Percentiles rank a stretch among this genome's conserved stretches.
Evolutionary conservation across 2,113 vertebrate species (phyloP).

Genomic region (Nyctereutes procyonoides): DNA sequence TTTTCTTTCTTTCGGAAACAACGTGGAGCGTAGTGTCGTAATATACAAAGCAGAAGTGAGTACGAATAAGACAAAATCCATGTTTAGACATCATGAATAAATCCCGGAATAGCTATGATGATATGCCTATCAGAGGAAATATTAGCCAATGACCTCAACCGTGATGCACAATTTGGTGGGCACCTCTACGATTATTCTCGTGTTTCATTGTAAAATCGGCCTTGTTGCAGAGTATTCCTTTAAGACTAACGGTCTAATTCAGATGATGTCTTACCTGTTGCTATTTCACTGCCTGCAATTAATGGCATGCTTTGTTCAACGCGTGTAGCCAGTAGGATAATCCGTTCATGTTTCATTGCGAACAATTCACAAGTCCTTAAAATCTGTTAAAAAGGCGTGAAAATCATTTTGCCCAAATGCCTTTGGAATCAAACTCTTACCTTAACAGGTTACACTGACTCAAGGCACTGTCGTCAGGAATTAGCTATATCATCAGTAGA

Average conservation of each 20-base stretch:
- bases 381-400: neutral
- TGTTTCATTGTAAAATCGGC: neutral
- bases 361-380: constrained; percentile 11
- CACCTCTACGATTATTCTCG: neutral
- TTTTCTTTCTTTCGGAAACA: constrained; percentile 6
- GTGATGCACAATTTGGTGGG: neutral
- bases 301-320: neutral
- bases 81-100: neutral
- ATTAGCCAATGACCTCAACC: neutral
- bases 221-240: neutral
- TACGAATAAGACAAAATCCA: neutral
- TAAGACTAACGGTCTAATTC: constrained; percentile 30
- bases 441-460: neutral
- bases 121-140: neutral
- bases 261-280: neutral
- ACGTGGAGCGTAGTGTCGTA: neutral
- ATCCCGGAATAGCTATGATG: neutral
- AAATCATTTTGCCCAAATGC: neutral
- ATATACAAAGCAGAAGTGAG: neutral
- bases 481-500: neutral
- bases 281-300: neutral
- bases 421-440: constrained; percentile 2
- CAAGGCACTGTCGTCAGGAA: neutral
- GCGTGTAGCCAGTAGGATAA: neutral
- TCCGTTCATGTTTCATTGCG: neutral